Evolutionary conservation across 2,888 invertebrate genomes (phyloP), one percentile per base, ranked within the genome.

Genomic region (Dorcus hopei): DNA sequence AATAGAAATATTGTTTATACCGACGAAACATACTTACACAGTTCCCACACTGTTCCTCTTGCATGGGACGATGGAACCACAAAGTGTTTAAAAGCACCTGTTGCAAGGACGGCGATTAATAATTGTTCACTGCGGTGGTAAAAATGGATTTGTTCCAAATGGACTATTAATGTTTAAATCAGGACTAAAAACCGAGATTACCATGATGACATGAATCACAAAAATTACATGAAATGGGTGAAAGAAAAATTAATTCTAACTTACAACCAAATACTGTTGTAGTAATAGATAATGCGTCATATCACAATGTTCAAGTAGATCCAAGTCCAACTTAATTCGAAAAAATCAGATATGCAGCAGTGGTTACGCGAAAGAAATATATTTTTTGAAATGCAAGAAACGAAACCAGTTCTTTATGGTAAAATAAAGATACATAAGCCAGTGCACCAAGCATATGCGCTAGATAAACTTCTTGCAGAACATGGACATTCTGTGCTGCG

Each of bases 121-220:
- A 1, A 65, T 55, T 40, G 43, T 58, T 3, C 58, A 58, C 54
- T 53, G 48, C 3, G 41, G 56, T 45, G 8, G 43, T 42, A 41
- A 45, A 40, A 9, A 14, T 14, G 14, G 14, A 14, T 14, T 14
- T 14, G 14, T 14, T 14, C 14, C 14, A 14, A 14, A 14, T 14
- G 14, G 14, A n/a, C n/a, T n/a, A n/a, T n/a, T n/a, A n/a, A n/a
- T n/a, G n/a, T n/a, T n/a, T n/a, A 49, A 41, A 7, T 54, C 67
- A 0, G 68, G 63, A 9, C 61, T 23, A 0, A 68, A 67, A 61
- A 48, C 59, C 3, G 68, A 4, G 70, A 71, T 52, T 67, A 68
- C 33, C 69, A 70, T 48, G 67, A 68, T n/a, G 62, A 69, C 45
- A 70, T 70, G 67, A 72, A 70, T 59, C 59, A 14, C 33, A 58